These are phyloP conservation scores for Batillaria attramentaria DNA, from an alignment of 1,140 invertebrate species.

Conservation along the genomic window DNA sequence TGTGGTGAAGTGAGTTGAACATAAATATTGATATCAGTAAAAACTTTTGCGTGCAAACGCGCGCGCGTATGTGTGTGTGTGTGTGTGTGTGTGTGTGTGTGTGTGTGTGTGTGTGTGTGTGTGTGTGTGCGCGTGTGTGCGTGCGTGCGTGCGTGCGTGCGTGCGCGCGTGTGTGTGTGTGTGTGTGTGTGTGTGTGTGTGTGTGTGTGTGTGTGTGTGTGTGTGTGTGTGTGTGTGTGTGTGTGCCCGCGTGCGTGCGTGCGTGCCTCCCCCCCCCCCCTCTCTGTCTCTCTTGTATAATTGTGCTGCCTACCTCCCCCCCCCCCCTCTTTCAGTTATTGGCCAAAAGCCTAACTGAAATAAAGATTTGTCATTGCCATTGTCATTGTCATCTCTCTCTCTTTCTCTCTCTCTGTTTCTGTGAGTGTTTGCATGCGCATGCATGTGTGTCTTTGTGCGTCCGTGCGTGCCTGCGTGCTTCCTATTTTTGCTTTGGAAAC, in stretches of 20 bases:
- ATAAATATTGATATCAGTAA: not conserved
- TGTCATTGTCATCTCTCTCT: no score
- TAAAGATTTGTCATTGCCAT: no score
- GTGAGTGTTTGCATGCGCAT: not conserved
- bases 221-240: no score
- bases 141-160: not conserved
- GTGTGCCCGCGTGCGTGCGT: no score
- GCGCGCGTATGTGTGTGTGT: not conserved
- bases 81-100: slow-evolving; percentile 2
- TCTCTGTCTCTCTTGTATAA: no score
- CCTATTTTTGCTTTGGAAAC: no score
- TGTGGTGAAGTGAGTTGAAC: no score
- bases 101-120: not conserved
- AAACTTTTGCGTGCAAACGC: not conserved
- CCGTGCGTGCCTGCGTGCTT: not conserved
- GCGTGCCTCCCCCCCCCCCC: no score
- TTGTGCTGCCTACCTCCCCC: no score
- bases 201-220: not conserved
- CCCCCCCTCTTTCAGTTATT: no score
- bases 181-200: not conserved
- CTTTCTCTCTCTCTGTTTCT: no score
- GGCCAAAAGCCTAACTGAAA: no score
- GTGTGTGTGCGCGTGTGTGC: not conserved
- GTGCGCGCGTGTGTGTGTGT: not conserved
- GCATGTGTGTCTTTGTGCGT: not conserved